Base-by-base conservation (phyloP, 2,113 vertebrate genomes). In the Pardalotus punctatus region DNA sequence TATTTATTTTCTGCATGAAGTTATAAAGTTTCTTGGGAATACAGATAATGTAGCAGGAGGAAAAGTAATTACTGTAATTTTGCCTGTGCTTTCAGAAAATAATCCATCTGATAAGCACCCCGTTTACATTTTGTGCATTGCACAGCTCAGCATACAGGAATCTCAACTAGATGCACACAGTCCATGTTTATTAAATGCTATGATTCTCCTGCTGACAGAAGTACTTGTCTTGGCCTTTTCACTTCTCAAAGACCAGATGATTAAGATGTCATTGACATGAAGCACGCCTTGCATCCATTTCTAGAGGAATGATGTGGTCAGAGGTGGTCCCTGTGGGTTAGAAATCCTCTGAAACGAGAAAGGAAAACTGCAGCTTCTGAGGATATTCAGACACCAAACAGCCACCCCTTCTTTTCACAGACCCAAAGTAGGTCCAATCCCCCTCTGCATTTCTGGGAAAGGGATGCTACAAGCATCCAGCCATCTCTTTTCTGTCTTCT, bases 31-130 rank as follows among this genome's bases (percentile, higher is more conserved):
- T 93, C 94, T 94, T 85, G 96, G 94, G 94, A 94, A 95, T 95
- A 93, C 42, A 96, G 91, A 97, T 94, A 96, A 91, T 93, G 83
- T 81, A 89, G 77, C 91, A 78, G 80, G 77, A 95, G 83, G 70
- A 86, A 91, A 96, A 94, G 73, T 94, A 96, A 97, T 97, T 96
- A 91, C 94, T 84, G 86, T 87, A 95, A 95, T 95, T 96, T 95
- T 95, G 60, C 40, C 53, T 57, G 48, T 81, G 81, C 91, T 96
- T 95, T 86, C 95, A 86, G 95, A 96, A 97, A 96, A 93, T 79
- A 95, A 97, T 89, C 94, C 87, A 81, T 91, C 93, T 95, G 91
- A 95, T 96, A 96, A 93, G 81, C 40, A 67, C 22, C 5, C 61
- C 77, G 76, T 96, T 96, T 97, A 81, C 86, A 84, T 95, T 89